These are phyloP conservation scores for Synergus laeviventris DNA, from an alignment of 2,888 invertebrate genomes.

Conservation along the genomic window DNA sequence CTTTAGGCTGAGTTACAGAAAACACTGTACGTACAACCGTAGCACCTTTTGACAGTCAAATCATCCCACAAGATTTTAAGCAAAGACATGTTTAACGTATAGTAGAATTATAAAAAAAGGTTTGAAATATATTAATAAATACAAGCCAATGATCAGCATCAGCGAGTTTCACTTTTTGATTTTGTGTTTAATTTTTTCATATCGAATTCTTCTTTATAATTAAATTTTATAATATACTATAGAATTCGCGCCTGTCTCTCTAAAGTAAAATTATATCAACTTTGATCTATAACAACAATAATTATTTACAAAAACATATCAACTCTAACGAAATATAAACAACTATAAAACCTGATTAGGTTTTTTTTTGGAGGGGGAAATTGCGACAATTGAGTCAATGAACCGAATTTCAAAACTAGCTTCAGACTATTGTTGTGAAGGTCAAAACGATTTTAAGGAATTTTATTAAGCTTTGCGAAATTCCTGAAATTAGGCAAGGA, in stretches of 20 bases:
- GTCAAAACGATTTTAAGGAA: not conserved
- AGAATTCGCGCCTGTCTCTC: not conserved
- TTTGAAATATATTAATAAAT: not conserved
- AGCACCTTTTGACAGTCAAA: constrained; percentile 36
- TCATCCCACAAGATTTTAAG: not conserved
- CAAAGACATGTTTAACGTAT: not conserved
- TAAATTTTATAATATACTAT: not conserved
- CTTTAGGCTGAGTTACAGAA: not conserved
- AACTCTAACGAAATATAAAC: not conserved
- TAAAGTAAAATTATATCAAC: not conserved
- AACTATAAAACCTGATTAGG: too few relatives aligned
- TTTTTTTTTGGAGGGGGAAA: too few relatives aligned
- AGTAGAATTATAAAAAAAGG: too few relatives aligned
- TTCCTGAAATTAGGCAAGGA: too few relatives aligned
- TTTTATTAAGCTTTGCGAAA: not conserved
- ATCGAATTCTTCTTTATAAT: not conserved
- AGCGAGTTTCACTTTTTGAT: constrained; percentile 1
- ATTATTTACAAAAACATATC: constrained; percentile 33
- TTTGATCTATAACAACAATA: constrained; percentile 8
- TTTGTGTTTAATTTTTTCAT: not conserved
- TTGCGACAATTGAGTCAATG: too few relatives aligned
- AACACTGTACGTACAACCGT: constrained; percentile 35
- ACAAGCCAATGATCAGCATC: not conserved
- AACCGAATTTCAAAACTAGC: too few relatives aligned
- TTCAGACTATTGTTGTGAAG: too few relatives aligned